phyloP scores from a whole-genome alignment of 2,888 invertebrate species.

The Idaea aversata region DNA sequence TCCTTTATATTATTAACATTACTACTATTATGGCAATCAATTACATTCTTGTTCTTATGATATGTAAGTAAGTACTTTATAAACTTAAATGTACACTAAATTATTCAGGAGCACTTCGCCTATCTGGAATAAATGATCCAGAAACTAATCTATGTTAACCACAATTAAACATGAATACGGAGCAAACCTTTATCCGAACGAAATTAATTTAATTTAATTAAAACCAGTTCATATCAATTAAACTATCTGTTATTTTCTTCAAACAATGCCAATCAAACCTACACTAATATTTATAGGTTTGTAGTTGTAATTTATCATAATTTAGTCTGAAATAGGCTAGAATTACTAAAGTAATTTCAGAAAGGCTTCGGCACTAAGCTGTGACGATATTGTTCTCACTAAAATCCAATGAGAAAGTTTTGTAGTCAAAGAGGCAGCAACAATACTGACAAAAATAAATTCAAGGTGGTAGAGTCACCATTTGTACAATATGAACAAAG shows the following conservation, averaged over 20 bases:
- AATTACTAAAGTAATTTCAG: background rate
- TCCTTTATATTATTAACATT: no score
- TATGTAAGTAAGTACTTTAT: background rate
- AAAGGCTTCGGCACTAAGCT: conserved; percentile 28
- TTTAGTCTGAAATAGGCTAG: no score
- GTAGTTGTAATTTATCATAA: background rate
- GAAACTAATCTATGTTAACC: background rate
- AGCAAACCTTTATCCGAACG: background rate
- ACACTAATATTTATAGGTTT: background rate
- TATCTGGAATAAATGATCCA: background rate
- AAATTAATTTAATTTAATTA: conserved; percentile 3
- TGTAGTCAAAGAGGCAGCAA: background rate
- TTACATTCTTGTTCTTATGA: background rate
- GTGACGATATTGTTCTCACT: conserved; percentile 29
- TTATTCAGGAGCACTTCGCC: background rate
- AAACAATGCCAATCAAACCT: background rate
- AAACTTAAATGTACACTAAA: background rate
- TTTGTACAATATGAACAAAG: no score
- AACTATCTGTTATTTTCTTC: background rate
- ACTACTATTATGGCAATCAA: background rate
- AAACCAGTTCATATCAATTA: background rate
- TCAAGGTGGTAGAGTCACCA: no score
- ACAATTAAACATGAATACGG: background rate
- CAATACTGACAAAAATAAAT: no score
- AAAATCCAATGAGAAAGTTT: background rate